Evolutionary conservation across 2,888 invertebrate species (phyloP).

Genomic region (Elaeidobius kamerunicus): DNA sequence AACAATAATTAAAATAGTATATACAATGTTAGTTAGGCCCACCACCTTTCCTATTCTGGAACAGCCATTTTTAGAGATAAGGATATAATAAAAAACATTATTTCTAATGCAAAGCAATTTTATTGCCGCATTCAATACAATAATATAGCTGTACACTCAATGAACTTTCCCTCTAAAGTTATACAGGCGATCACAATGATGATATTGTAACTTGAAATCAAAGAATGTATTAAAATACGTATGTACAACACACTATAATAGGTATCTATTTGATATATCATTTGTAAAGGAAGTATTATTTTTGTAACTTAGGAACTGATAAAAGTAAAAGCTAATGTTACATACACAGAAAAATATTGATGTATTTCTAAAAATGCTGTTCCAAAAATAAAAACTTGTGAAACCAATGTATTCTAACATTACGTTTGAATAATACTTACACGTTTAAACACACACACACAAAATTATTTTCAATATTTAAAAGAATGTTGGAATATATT

Average conservation of each 20-base stretch:
- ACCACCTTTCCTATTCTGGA: conserved; percentile 48
- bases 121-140: conserved; percentile 48
- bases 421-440: background rate
- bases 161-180: conserved; percentile 36
- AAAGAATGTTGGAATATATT: conserved; percentile 13
- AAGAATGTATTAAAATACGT: conserved; percentile 10
- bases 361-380: conserved; percentile 47
- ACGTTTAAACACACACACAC: background rate
- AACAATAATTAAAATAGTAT: too few relatives aligned
- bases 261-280: conserved; percentile 22
- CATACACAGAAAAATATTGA: conserved; percentile 19
- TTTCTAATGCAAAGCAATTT: conserved; percentile 48
- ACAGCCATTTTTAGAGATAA: conserved; percentile 50
- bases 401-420: conserved; percentile 24
- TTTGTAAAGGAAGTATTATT: conserved; percentile 7
- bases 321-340: conserved; percentile 13
- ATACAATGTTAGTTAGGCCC: conserved; percentile 35
- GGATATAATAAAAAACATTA: conserved; percentile 37
- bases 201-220: conserved; percentile 29
- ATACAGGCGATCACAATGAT: conserved; percentile 40
- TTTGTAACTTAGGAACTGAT: conserved; percentile 24
- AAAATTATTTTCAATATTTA: background rate
- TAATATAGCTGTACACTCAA: conserved; percentile 40
- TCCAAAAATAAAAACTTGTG: conserved; percentile 38
- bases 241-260: conserved; percentile 17